Percentiles rank a stretch among this genome's conserved stretches.
phyloP scores from a whole-genome alignment of 1,140 invertebrate genomes.

The Drosophila bocqueti region DNA sequence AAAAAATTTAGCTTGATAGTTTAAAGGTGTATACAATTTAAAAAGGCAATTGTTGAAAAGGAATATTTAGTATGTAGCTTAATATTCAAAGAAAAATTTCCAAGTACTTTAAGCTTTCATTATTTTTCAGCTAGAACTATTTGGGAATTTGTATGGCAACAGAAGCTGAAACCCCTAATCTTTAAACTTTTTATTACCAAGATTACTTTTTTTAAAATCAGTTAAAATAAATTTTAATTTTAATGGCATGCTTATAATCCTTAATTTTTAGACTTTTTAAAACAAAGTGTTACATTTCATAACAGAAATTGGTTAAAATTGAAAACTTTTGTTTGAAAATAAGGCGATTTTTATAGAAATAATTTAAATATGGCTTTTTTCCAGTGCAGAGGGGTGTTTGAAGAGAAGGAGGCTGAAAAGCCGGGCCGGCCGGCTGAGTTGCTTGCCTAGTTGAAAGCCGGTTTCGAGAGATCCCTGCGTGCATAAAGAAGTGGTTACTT shows the following conservation, averaged over 20 bases:
- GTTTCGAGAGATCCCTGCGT: constrained; percentile 57
- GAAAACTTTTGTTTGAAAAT: not conserved
- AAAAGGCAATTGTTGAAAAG: not conserved
- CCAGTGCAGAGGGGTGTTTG: constrained; percentile 2
- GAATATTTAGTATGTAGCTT: not conserved
- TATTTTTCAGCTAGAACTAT: not conserved
- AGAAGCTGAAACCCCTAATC: too few relatives aligned
- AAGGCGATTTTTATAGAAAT: not conserved
- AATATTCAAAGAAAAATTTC: not conserved
- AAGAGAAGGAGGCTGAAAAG: constrained; percentile 15
- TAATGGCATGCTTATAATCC: too few relatives aligned
- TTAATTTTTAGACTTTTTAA: not conserved
- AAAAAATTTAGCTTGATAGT: not conserved
- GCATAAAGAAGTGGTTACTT: constrained; percentile 50
- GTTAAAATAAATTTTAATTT: too few relatives aligned
- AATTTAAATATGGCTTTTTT: not conserved
- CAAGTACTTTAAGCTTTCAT: not conserved
- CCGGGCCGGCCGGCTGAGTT: constrained; percentile 43
- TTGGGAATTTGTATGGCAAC: not conserved
- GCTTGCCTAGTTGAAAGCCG: constrained; percentile 59
- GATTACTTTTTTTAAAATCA: too few relatives aligned
- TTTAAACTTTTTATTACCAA: too few relatives aligned
- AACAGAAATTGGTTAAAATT: too few relatives aligned
- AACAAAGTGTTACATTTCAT: not conserved
- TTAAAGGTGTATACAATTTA: not conserved